Conservation (phyloP, 2,797 vertebrate genomes). For the Coregonus sp. region DNA sequence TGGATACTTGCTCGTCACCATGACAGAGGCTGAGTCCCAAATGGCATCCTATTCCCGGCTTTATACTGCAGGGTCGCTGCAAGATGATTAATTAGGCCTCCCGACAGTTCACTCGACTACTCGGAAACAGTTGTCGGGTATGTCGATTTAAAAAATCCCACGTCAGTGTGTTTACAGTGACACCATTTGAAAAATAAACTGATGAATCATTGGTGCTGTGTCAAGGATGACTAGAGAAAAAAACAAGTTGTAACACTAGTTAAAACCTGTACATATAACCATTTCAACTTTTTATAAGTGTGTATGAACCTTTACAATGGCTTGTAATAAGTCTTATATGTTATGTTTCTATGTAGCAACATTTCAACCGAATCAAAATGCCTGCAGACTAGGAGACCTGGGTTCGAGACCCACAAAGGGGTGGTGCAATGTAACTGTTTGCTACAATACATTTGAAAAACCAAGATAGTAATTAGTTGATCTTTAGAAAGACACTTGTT, state of each 20-base stretch:
- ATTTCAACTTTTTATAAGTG: background rate
- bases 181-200: background rate
- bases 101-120: background rate
- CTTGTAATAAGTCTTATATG: background rate
- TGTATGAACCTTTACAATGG: background rate
- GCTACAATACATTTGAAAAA: too few species aligned
- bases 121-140: background rate
- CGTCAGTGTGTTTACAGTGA: background rate
- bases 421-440: too few species aligned
- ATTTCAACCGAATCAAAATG: too few species aligned
- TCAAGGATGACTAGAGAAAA: too few species aligned
- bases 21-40: background rate
- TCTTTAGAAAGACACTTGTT: too few species aligned
- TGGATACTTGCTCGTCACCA: background rate
- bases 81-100: background rate
- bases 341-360: too few species aligned
- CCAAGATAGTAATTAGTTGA: too few species aligned
- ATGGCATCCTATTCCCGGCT: background rate
- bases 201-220: background rate
- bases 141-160: background rate
- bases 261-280: too few species aligned
- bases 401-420: too few species aligned
- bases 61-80: background rate
- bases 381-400: too few species aligned
- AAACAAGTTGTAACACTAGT: too few species aligned